Evolutionary conservation across 2,797 vertebrate species (phyloP).

Genomic region (Eospalax fontanierii): DNA sequence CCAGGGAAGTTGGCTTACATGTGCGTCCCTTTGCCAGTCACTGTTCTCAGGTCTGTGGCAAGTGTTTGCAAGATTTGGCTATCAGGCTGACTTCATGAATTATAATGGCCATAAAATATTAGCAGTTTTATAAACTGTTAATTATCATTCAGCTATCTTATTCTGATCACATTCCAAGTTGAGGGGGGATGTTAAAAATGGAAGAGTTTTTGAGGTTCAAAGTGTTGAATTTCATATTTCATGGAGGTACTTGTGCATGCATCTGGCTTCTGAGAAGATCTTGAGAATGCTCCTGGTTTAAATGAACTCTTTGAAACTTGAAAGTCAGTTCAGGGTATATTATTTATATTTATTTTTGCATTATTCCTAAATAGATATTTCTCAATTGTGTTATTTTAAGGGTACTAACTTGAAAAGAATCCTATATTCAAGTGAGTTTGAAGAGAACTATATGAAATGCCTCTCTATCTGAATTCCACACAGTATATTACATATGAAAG

Average conservation of each 20-base stretch:
- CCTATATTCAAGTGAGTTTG: conserved; percentile 13
- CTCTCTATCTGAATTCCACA: conserved; percentile 3
- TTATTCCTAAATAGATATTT: background rate
- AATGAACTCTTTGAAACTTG: background rate
- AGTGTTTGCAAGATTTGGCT: conserved; percentile 59
- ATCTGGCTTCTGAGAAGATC: background rate
- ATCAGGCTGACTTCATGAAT: conserved; percentile 58
- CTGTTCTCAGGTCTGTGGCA: conserved; percentile 14
- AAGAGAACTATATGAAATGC: conserved; percentile 30
- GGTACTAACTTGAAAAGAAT: background rate
- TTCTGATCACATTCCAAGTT: conserved; percentile 42
- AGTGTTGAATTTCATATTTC: conserved; percentile 34
- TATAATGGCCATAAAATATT: conserved; percentile 55
- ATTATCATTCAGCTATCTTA: conserved; percentile 57
- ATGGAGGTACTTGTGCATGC: background rate
- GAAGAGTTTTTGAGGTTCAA: conserved; percentile 18
- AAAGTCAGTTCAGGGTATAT: background rate
- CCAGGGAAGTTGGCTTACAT: background rate
- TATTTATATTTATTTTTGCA: background rate
- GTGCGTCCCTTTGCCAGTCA: background rate
- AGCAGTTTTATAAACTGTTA: conserved; percentile 55
- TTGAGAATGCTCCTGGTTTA: background rate
- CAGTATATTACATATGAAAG: background rate
- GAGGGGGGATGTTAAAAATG: conserved; percentile 35
- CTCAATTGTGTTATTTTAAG: conserved; percentile 7